phyloP scores from a whole-genome alignment of 1,140 invertebrate genomes.

The Campoletis sonorensis region DNA sequence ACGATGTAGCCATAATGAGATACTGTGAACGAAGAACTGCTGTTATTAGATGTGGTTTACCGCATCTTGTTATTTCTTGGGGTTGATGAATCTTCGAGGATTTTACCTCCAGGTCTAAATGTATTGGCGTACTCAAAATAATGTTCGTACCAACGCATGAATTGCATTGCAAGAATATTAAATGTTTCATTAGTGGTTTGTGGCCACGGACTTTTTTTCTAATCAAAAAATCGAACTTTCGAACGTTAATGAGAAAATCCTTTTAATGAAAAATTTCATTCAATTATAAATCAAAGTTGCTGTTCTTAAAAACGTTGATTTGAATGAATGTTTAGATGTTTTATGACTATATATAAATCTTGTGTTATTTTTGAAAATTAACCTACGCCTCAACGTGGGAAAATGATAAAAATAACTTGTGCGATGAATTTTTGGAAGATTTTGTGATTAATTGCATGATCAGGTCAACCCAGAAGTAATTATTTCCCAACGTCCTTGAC shows the following conservation, averaged over 20 bases:
- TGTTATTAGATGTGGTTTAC: slow-evolving; percentile 9
- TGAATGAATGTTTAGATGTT: too few relatives aligned
- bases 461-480: background rate
- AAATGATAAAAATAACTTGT: too few relatives aligned
- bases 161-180: background rate
- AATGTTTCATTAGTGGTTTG: background rate
- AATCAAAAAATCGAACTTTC: background rate
- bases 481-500: slow-evolving; percentile 36
- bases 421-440: too few relatives aligned
- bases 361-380: too few relatives aligned
- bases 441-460: background rate
- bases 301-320: too few relatives aligned
- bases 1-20: background rate
- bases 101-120: background rate
- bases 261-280: background rate
- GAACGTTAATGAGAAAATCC: background rate
- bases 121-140: too few relatives aligned
- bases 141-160: too few relatives aligned
- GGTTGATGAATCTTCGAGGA: background rate
- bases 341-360: too few relatives aligned
- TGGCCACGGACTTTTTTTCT: background rate
- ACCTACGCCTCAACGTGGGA: background rate
- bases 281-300: background rate
- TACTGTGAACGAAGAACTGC: slow-evolving; percentile 3
- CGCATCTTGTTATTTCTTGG: background rate